Conservation (phyloP, 2,888 invertebrate species). For the Trachelus iudaicus region DNA sequence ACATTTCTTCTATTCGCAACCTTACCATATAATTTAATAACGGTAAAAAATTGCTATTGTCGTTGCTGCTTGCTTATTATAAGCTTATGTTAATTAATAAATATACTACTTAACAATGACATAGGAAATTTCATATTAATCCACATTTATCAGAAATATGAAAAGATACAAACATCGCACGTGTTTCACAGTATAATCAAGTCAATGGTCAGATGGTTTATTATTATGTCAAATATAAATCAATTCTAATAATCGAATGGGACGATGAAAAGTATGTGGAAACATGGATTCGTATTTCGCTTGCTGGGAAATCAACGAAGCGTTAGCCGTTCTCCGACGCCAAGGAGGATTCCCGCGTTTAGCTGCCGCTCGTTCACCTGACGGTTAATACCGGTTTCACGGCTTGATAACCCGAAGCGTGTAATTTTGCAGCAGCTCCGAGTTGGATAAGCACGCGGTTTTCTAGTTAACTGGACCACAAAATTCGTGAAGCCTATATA, state of each 20-base stretch:
- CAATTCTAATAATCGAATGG: background rate
- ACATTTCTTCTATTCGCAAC: background rate
- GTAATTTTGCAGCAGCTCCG: slow-evolving; percentile 71
- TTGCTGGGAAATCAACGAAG: background rate
- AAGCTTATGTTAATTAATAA: no score
- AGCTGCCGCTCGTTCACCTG: slow-evolving; percentile 46
- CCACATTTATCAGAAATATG: background rate
- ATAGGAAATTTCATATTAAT: background rate
- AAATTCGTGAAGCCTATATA: slow-evolving; percentile 72
- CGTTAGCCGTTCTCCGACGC: slow-evolving; percentile 1
- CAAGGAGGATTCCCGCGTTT: slow-evolving; percentile 17
- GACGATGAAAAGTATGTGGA: background rate
- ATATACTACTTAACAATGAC: no score
- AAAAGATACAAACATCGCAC: background rate
- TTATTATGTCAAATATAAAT: background rate
- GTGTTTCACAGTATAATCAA: background rate
- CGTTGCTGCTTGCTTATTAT: no score
- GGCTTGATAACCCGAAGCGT: slow-evolving; percentile 71
- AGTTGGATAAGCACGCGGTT: slow-evolving; percentile 69
- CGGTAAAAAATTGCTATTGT: no score
- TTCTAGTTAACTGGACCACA: slow-evolving; percentile 74
- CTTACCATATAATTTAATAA: background rate
- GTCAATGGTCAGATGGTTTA: background rate
- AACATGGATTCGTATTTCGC: background rate
- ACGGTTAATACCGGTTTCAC: slow-evolving; percentile 67